These are phyloP conservation scores for Numenius phaeopus DNA, from an alignment of 2,797 vertebrate genomes.

Conservation along the genomic window DNA sequence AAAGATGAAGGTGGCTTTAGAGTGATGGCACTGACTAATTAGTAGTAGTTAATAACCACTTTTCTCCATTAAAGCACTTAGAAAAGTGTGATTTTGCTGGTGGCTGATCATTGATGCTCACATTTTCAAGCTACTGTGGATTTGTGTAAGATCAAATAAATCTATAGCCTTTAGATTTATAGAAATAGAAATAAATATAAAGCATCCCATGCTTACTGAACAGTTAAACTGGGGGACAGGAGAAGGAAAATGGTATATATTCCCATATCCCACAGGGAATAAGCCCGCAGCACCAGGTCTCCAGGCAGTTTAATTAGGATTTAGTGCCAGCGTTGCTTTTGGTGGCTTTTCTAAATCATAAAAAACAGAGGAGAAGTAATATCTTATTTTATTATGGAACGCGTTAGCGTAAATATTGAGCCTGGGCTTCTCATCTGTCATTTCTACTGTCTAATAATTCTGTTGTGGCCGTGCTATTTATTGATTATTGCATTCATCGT, in stretches of 20 bases:
- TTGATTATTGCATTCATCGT: slow-evolving; percentile 43
- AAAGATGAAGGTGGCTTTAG: neutral
- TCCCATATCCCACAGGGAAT: neutral
- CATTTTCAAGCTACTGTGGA: rapidly evolving
- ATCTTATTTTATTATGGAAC: neutral
- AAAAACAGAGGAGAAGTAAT: neutral
- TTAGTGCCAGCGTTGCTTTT: neutral
- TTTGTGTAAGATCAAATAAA: neutral
- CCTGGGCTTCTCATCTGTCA: slow-evolving; percentile 1
- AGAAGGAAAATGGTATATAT: neutral
- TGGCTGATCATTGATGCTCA: neutral
- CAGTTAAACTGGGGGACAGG: neutral
- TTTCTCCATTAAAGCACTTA: neutral
- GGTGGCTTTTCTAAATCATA: neutral
- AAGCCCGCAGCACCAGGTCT: neutral
- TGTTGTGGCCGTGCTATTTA: slow-evolving; percentile 16
- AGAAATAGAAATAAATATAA: no score
- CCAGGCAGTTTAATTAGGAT: neutral
- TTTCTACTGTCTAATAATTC: slow-evolving; percentile 44
- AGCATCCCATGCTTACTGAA: no score
- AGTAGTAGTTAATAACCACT: neutral
- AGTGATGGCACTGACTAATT: neutral
- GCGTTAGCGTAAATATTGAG: slow-evolving; percentile 29
- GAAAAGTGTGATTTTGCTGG: neutral
- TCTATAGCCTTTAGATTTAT: neutral